phyloP scores from a whole-genome alignment of 2,888 invertebrate species.

The Amphipoea oculea region DNA sequence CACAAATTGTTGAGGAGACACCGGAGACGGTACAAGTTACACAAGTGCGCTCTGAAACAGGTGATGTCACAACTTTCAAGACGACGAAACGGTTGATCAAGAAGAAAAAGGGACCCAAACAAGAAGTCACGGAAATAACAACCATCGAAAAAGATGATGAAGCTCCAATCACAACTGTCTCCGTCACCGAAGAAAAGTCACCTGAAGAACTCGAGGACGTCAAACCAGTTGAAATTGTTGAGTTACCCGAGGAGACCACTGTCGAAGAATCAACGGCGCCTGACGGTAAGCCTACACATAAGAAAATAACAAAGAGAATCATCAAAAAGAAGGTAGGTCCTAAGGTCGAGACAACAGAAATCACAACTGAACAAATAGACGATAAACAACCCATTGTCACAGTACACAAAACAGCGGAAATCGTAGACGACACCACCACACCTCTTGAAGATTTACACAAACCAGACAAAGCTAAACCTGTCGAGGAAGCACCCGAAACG shows the following conservation, averaged over 20 bases:
- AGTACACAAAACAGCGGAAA: neutral
- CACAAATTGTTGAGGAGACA: neutral
- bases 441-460: neutral
- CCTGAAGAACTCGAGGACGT: no score
- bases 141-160: no score
- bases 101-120: no score
- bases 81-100: no score
- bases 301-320: no score
- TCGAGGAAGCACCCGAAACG: neutral
- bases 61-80: fast-evolving
- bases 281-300: no score
- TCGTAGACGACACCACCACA: neutral
- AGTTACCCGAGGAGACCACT: no score
- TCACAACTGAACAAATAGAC: neutral
- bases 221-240: no score
- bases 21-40: neutral
- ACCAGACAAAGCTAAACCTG: neutral
- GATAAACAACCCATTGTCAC: neutral
- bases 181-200: no score
- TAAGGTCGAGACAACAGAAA: neutral
- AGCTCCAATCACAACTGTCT: no score
- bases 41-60: neutral
- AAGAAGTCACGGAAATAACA: no score
- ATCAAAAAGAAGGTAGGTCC: neutral
- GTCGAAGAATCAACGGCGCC: no score